A percentile compares a stretch with the other conserved stretches of the same genome.
Conservation (phyloP, 2,113 vertebrate species). For the Leptocoma aspasia region DNA sequence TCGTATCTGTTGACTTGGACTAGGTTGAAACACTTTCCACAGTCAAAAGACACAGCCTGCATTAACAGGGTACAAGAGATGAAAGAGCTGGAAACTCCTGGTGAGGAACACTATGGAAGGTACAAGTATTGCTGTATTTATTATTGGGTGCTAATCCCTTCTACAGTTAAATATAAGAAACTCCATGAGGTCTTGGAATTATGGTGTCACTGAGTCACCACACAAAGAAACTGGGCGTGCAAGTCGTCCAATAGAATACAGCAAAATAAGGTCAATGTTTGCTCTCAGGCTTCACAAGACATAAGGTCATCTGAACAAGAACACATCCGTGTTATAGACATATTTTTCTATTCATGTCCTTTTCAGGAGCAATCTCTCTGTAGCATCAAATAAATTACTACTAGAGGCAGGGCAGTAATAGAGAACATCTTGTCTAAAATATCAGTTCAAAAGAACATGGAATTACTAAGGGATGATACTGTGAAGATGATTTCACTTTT, state of each 20-base stretch:
- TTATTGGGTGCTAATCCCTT: neutral
- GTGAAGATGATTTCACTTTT: neutral
- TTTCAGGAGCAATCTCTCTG: neutral
- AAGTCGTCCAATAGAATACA: neutral
- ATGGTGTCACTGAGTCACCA: neutral
- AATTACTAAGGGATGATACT: neutral
- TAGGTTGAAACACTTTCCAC: neutral
- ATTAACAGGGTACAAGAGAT: neutral
- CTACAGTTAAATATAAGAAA: neutral
- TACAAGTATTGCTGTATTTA: neutral
- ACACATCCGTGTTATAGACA: rapidly evolving
- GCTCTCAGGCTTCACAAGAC: neutral
- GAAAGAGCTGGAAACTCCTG: neutral
- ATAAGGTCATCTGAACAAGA: neutral
- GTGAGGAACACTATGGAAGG: neutral
- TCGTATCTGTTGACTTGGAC: neutral
- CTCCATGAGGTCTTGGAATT: neutral
- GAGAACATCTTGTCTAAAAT: neutral
- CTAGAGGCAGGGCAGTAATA: neutral
- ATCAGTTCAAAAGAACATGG: neutral
- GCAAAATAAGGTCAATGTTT: neutral
- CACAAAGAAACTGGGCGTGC: neutral
- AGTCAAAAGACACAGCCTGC: neutral
- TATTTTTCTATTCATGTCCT: neutral
- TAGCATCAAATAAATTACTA: neutral